Percentiles rank a stretch among this genome's conserved stretches.
phyloP scores from a whole-genome alignment of 2,797 vertebrate species.

The Typhlichthys eigenmanni region DNA sequence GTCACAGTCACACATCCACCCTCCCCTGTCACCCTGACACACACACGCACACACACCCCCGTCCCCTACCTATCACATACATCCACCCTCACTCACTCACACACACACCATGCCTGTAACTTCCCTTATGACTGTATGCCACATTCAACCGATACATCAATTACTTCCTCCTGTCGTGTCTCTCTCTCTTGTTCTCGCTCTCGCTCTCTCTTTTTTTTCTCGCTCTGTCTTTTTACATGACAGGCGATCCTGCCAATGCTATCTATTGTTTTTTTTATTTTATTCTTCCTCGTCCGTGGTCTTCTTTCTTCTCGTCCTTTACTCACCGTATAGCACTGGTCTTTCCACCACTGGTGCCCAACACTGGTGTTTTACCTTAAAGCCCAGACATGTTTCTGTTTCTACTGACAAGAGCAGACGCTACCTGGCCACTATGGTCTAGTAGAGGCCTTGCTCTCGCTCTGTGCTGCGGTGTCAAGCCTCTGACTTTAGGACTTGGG shows the following conservation, averaged over 20 bases:
- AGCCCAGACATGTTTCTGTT: no score
- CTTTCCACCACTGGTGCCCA: no score
- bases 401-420: no score
- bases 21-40: conserved; percentile 33
- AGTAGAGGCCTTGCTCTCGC: no score
- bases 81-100: conserved; percentile 1
- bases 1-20: conserved; percentile 40
- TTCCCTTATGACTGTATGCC: conserved; percentile 1
- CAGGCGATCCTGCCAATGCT: conserved; percentile 15
- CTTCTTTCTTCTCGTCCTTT: not conserved
- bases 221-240: conserved; percentile 17
- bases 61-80: no score
- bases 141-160: conserved; percentile 23
- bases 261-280: not conserved
- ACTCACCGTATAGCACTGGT: no score
- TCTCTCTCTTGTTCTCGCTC: conserved; percentile 11
- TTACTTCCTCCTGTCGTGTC: no score
- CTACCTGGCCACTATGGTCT: no score
- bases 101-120: conserved; percentile 10
- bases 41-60: not conserved
- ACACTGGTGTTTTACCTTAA: no score
- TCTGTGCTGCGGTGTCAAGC: no score
- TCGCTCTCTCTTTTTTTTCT: not conserved
- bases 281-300: not conserved
- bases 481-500: no score